Conservation (phyloP, 2,888 invertebrate species). For the Apamea anceps region DNA sequence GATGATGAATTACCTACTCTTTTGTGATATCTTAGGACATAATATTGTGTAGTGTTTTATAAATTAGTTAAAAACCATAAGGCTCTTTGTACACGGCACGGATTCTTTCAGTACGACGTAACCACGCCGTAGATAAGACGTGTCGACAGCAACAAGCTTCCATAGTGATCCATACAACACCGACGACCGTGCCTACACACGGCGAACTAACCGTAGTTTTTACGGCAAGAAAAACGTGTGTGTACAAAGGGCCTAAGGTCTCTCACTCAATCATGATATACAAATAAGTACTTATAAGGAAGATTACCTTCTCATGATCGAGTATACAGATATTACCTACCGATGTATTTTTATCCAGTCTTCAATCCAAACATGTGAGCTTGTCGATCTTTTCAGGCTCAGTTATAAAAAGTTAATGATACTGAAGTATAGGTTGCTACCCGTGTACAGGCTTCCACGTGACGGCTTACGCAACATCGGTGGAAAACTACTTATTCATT, state of each 20-base stretch:
- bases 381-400: neutral
- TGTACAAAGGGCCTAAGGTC: neutral
- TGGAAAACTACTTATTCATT: neutral
- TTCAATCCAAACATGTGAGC: neutral
- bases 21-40: neutral
- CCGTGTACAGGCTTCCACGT: neutral
- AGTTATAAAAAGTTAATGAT: neutral
- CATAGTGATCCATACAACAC: neutral
- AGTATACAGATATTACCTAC: too few species aligned
- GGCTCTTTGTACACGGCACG: neutral
- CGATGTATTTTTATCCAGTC: neutral
- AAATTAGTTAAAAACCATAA: neutral
- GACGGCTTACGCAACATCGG: neutral
- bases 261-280: neutral
- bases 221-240: neutral
- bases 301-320: neutral
- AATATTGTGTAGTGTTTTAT: neutral
- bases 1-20: neutral
- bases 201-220: neutral
- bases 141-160: neutral
- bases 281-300: neutral
- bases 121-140: neutral
- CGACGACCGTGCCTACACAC: neutral
- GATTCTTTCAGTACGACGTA: neutral
- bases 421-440: neutral